phyloP scores from a whole-genome alignment of 2,797 vertebrate genomes.

The Eulemur coronatus region DNA sequence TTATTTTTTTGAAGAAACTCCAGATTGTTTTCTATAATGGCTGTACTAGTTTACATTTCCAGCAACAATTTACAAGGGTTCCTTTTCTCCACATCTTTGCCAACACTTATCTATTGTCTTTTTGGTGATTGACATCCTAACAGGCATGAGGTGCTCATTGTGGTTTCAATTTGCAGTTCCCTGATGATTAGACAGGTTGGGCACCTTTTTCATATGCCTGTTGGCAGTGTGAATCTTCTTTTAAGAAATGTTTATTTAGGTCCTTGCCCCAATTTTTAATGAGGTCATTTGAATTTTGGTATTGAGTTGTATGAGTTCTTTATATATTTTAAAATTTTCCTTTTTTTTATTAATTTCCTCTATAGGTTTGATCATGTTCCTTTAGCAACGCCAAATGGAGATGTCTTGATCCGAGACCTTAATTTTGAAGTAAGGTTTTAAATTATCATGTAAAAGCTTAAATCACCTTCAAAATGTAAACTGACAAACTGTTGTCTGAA shows the following conservation, averaged over 20 bases:
- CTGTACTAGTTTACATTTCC: not conserved
- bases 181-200: not conserved
- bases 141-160: not conserved
- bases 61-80: not conserved
- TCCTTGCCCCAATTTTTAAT: not conserved
- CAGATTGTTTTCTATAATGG: not conserved
- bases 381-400: constrained; percentile 96
- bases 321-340: not conserved
- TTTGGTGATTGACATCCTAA: not conserved
- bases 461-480: constrained; percentile 23
- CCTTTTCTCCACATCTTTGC: not conserved
- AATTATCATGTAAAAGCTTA: constrained; percentile 4
- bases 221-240: not conserved
- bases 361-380: constrained; percentile 96
- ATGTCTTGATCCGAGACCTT: constrained; percentile 94
- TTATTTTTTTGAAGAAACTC: not conserved
- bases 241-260: not conserved
- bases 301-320: not conserved
- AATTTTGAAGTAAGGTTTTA: constrained; percentile 92
- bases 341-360: constrained; percentile 58
- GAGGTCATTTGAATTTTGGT: not conserved
- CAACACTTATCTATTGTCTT: not conserved
- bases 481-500: not conserved
- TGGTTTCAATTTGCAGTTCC: not conserved
- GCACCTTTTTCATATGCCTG: not conserved